Base-by-base conservation (phyloP, 1,140 invertebrate species). In the Zaprionus davidi region DNA sequence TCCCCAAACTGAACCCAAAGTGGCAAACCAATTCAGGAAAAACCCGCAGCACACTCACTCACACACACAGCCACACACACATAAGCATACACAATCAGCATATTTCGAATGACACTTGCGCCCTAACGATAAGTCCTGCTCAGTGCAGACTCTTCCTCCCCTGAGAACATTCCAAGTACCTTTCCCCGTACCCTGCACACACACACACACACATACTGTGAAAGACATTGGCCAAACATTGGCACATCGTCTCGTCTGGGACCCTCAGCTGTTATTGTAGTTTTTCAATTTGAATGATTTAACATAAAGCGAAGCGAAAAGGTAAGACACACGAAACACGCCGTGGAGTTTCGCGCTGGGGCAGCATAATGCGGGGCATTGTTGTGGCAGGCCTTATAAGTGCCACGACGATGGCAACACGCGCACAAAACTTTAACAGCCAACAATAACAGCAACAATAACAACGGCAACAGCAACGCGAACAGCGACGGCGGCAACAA, bases 221-320 rank as follows among this genome's bases (percentile, higher is more conserved):
- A 15, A 17, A 74, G 53, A 71, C 67, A 58, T 75, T 71, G 72
- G 67, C 55, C 72, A 75, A 75, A 75, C 72, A 75, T 75, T 75
- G 72, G 67, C 72, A 71, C 72, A 75, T 71, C 70, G 63, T 31
- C 28, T 31, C 28, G 28, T 55, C 56, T 66, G 60, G 46, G 41
- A 57, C 46, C 84, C 84, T 88, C 81, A 81, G 82, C 79, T 90
- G 85, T 84, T 88, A 80, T 70, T 88, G 81, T 70, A 72, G 71
- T 82, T 87, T 80, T 88, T 88, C 85, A 90, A 88, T 88, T 88
- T 88, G 86, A 88, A 88, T 88, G 85, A 88, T 88, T 88, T 90
- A 88, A 90, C 85, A 88, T 88, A 88, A 88, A 90, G 82, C 81
- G 70, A 78, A 56, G 41, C 41, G 41, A 46, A 76, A 77, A 80